Base-by-base conservation (phyloP, 2,888 invertebrate species). In the Tipula vernalis region DNA sequence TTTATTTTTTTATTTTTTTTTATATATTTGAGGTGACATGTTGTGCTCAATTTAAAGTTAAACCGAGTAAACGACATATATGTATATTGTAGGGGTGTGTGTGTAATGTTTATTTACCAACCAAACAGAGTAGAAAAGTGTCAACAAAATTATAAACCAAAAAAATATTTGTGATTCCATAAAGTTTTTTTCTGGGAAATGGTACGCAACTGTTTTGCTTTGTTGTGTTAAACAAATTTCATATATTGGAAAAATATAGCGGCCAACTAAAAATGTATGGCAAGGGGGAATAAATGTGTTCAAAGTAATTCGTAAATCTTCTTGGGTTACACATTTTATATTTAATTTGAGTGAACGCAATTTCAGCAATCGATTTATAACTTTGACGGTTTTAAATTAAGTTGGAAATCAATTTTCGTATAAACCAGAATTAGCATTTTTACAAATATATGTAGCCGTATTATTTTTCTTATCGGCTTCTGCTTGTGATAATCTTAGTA, bases 11-110 rank as follows among this genome's bases (percentile, higher is more conserved):
- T 71, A 8, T 28, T 71, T 36, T 15, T 84, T 10, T 84, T n/a
- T 39, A 28, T 84, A 39, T 84, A 15, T 84, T 36, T 39, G 84
- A 84, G 36, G 84, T 84, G 84, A 84, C 84, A 84, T 39, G 39
- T 84, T 84, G 84, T 84, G 84, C 41, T 84, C 84, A 84, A 84
- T 36, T 84, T 84, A 41, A 41, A 84, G 84, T n/a, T 84, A 84
- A 84, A 84, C 39, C 39, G 41, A 84, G n/a, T 39, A n/a, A 84
- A 84, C 5, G 71, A 10, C 15, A 15, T 51, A 51, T 15, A 51
- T 51, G 15, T 44, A 10, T 28, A 28, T 28, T 28, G 28, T 28
- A 28, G 28, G 28, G 28, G 28, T 28, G 28, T 28, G 28, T 28
- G 28, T 28, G 2, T 2, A 1, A 28, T 51, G n/a, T 51, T 4